These are phyloP conservation scores for Noctua janthina DNA, from an alignment of 2,888 invertebrate species.

Conservation along the genomic window DNA sequence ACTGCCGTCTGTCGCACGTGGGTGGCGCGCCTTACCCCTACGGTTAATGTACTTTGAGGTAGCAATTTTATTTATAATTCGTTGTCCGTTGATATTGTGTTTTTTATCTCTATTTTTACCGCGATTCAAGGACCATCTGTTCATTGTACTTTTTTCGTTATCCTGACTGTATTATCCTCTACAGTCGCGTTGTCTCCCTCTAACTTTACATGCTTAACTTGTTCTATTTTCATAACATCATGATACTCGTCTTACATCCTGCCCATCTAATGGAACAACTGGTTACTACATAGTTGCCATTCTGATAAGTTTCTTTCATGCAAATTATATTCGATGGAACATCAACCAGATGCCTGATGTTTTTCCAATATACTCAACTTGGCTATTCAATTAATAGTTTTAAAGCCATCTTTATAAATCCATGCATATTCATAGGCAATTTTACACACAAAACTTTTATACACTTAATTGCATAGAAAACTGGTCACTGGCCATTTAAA, in stretches of 20 bases:
- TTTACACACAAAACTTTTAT: constrained; percentile 17
- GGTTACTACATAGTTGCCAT: constrained; percentile 10
- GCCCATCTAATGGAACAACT: constrained; percentile 38
- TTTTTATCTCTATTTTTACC: background rate
- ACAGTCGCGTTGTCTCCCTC: background rate
- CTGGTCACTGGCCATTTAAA: constrained; percentile 36
- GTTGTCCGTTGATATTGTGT: constrained; percentile 3
- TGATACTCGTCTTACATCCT: constrained; percentile 34
- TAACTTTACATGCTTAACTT: constrained; percentile 4
- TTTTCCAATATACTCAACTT: background rate
- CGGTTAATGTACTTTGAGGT: constrained; percentile 53
- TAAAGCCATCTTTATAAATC: background rate
- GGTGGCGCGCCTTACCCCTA: constrained; percentile 75
- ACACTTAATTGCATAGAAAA: constrained; percentile 36
- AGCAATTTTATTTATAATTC: constrained; percentile 53
- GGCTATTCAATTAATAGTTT: constrained; percentile 9
- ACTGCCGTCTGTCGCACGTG: constrained; percentile 83
- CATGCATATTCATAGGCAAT: constrained; percentile 36
- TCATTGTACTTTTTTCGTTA: too few relatives aligned
- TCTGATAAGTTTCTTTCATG: constrained; percentile 29
- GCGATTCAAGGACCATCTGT: background rate
- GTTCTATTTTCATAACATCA: constrained; percentile 48
- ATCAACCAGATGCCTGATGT: constrained; percentile 10
- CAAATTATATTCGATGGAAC: constrained; percentile 21
- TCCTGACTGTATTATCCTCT: background rate